Base-by-base conservation (phyloP, 2,797 vertebrate genomes). In the Sardinella longiceps region DNA sequence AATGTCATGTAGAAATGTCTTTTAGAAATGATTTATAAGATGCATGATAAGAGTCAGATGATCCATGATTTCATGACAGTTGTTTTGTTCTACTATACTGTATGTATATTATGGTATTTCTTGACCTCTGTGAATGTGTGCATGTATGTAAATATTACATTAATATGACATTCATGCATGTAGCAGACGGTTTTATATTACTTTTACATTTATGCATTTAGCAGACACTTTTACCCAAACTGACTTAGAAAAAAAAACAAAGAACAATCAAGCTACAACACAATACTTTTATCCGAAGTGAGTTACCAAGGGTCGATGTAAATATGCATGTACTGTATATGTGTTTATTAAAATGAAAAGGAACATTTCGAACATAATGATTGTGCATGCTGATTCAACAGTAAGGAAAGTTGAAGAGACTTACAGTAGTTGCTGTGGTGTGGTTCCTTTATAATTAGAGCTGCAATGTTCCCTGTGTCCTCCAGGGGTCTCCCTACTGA, bases 401-500 rank as follows among this genome's bases (percentile, higher is more conserved):
- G 14, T 66, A 10, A 25, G 11, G n/a, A 25, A 60, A 9, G 11
- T 66, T 66, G 25, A 2, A 30, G 1, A 1, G 28, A 4, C 37
- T 4, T 48, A 10, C 12, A 70, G 15, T 15, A 77, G 37, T 37
- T 33, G 63, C 10, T 12, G 20, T 77, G 70, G 37, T 70, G 12
- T 58, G 14, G 14, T 50, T 85, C 18, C 18, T 39, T 77, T 77
- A 5, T 39, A 18, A 77, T 23, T 20, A 37, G 18, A 39, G 6
- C 70, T 77, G 70, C n/a, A 43, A 77, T 77, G 70, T 43, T 77
- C 43, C 18, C 20, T 77, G 82, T 63, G n/a, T 86, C 81, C 90
- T 90, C 83, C 84, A 99, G 98, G 90, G 98, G 98, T 28, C 95
- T 99, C 33, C 97, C 97, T 28, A 99, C 98, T 0, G 98, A 99